Base-by-base conservation (phyloP, 2,113 vertebrate genomes). In the Sminthopsis crassicaudata region DNA sequence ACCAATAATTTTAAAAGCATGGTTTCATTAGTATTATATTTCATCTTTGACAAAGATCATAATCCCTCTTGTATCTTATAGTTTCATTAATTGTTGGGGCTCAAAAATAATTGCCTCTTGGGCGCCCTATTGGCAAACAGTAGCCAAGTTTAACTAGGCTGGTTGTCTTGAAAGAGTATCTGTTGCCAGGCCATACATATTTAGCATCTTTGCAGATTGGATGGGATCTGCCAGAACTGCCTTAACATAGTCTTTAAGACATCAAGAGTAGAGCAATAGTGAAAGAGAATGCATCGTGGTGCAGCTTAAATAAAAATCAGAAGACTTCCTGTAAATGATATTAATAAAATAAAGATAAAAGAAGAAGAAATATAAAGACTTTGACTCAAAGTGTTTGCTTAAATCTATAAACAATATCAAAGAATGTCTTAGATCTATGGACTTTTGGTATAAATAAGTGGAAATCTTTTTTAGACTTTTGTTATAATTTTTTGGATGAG, bases 381-480 rank as follows among this genome's bases (percentile, higher is more conserved):
- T 7, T 76, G 36, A 76, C n/a, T n/a, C 67, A 19, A 91, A 92
- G 88, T 91, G 25, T 92, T 95, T 89, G 90, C 23, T 42, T 8
- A 91, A 54, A 9, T 30, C 12, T 46, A 16, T 76, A 91, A 96
- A 48, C 91, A 52, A 19, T n/a, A 90, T 30, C 27, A 94, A 90
- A 91, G 11, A 93, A 93, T 55, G 90, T 94, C 57, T 91, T 93
- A 90, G 42, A 7, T 5, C 60, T n/a, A 90, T 90, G 50, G 27
- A 3, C 52, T 95, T 95, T 14, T 93, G 12, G n/a, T 95, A 24
- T 93, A 90, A 93, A 94, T 26, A 94, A 52, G 14, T 55, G 90
- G 90, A 96, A 93, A 54, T 19, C 26, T 12, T 92, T 27, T 42
- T 8, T 48, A 48, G 60, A 94, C n/a, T 95, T 90, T 67, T 93